A percentile compares a stretch with the other conserved stretches of the same genome.
Conservation (phyloP, 2,113 vertebrate species). For the Mustela lutreola region DNA sequence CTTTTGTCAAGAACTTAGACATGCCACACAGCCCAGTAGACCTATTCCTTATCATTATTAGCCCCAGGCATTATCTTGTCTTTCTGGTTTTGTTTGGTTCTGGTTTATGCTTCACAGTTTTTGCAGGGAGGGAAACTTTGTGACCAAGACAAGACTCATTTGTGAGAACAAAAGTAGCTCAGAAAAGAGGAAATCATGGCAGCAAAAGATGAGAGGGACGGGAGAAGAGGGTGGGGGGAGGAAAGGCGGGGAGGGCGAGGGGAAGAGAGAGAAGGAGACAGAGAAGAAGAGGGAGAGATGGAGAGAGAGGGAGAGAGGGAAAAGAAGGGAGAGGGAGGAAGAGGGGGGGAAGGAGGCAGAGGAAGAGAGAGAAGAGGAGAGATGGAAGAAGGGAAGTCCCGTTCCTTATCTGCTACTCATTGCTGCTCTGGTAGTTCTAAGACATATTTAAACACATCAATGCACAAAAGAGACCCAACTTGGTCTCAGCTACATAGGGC, state of each 20-base stretch:
- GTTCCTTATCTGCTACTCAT: background rate
- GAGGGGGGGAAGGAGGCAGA: too few species aligned
- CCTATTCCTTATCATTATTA: background rate
- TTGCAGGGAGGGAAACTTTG: background rate
- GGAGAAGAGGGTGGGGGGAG: background rate
- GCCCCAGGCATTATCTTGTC: background rate
- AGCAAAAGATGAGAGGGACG: background rate
- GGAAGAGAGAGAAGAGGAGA: background rate
- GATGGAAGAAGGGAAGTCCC: background rate
- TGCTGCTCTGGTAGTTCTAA: background rate
- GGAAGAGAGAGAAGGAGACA: background rate
- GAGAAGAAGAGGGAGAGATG: too few species aligned
- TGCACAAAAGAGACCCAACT: background rate
- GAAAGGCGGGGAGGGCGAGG: too few species aligned
- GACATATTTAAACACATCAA: background rate
- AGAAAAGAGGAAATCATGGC: background rate
- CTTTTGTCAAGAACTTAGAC: background rate
- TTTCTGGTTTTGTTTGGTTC: background rate
- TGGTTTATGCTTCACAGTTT: background rate
- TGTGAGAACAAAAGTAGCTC: conserved; percentile 39
- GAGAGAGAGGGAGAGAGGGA: too few species aligned
- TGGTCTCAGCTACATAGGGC: background rate
- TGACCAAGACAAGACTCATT: background rate
- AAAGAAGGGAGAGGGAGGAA: background rate
- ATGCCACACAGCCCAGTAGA: background rate